Conservation (phyloP, 2,797 vertebrate genomes). For the Xenopus petersii region DNA sequence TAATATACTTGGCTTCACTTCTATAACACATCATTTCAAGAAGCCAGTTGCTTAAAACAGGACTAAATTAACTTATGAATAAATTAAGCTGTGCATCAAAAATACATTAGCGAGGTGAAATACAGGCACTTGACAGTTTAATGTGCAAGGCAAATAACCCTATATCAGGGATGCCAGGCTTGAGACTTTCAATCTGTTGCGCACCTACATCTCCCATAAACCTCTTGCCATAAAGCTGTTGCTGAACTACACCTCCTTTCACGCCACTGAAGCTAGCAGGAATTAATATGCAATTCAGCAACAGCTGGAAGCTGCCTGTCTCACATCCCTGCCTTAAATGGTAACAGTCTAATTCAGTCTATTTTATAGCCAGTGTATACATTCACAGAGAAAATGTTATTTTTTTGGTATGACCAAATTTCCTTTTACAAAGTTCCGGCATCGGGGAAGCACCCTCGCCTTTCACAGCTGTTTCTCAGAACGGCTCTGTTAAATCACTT, state of each 20-base stretch:
- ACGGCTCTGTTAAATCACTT: conserved; percentile 49
- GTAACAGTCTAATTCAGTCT: conserved; percentile 63
- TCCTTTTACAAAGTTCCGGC: conserved; percentile 54
- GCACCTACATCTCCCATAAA: not conserved
- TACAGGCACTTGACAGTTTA: conserved; percentile 66
- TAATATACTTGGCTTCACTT: conserved; percentile 11
- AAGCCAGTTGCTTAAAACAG: conserved; percentile 4
- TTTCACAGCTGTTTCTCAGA: conserved; percentile 47
- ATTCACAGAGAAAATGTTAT: conserved; percentile 60
- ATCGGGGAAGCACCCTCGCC: conserved; percentile 58
- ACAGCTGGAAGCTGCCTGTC: not conserved
- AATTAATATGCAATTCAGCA: not conserved
- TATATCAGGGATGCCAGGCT: not conserved
- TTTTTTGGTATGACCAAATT: conserved; percentile 59
- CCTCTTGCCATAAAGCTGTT: not conserved
- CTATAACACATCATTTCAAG: conserved; percentile 21
- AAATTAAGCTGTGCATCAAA: conserved; percentile 53
- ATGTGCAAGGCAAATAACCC: conserved; percentile 54
- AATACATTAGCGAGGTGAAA: conserved; percentile 51
- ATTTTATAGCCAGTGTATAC: conserved; percentile 61
- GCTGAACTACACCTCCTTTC: not conserved
- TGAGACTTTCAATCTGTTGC: too few species aligned
- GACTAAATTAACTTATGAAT: conserved; percentile 40
- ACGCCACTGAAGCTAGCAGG: not conserved
- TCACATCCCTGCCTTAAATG: conserved; percentile 43